Evolutionary conservation across 2,888 invertebrate species (phyloP).

Genomic region (Yponomeuta sedellus): DNA sequence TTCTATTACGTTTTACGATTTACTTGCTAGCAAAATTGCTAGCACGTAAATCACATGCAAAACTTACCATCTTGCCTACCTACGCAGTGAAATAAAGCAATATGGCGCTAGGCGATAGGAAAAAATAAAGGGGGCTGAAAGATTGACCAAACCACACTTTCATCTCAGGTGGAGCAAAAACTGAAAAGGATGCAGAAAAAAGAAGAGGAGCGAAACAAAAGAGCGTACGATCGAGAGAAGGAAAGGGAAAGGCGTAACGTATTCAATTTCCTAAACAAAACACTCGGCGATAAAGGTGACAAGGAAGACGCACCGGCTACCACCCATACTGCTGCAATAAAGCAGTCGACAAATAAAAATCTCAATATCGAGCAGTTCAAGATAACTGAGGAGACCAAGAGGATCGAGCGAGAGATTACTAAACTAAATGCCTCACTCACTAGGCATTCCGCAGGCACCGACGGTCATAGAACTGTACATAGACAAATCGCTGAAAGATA

Average conservation of each 20-base stretch:
- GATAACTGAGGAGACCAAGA: slow-evolving; percentile 82
- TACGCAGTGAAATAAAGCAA: no score
- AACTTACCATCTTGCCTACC: no score
- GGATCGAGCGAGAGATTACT: slow-evolving; percentile 79
- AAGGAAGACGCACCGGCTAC: slow-evolving; percentile 22
- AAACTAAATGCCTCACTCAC: slow-evolving; percentile 80
- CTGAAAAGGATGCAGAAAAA: slow-evolving; percentile 79
- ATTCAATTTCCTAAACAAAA: slow-evolving; percentile 86
- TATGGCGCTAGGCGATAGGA: no score
- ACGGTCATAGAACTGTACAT: slow-evolving; percentile 78
- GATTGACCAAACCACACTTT: neutral
- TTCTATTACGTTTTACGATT: no score
- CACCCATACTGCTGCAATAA: slow-evolving; percentile 40
- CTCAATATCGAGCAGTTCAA: slow-evolving; percentile 85
- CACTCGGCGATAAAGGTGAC: slow-evolving; percentile 61
- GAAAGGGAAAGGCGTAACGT: slow-evolving; percentile 79
- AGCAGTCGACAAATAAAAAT: slow-evolving; percentile 78
- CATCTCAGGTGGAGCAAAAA: slow-evolving; percentile 77
- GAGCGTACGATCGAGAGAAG: slow-evolving; percentile 79
- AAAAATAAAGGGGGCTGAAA: no score
- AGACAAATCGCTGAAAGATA: slow-evolving; percentile 78
- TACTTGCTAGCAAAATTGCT: no score
- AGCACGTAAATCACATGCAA: no score
- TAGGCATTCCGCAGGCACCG: slow-evolving; percentile 78
- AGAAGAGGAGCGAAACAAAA: slow-evolving; percentile 78